Percentiles rank a stretch among this genome's conserved stretches.
These are phyloP conservation scores for Apeltes quadracus DNA, from an alignment of 2,113 vertebrate genomes.

Conservation along the genomic window DNA sequence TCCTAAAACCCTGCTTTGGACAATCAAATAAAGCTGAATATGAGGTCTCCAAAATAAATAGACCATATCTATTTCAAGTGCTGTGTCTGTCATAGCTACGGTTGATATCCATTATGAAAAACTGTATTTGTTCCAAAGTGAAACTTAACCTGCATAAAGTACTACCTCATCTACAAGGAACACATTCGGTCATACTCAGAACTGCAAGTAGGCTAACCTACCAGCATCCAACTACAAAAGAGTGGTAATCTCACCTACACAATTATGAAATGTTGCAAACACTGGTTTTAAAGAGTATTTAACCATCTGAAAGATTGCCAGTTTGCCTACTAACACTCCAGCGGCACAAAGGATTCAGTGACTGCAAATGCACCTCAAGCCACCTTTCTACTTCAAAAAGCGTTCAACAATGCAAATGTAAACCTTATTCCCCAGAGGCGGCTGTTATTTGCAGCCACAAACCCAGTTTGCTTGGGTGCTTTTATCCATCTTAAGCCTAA, in stretches of 20 bases:
- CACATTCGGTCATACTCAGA: background rate
- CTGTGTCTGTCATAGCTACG: background rate
- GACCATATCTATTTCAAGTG: background rate
- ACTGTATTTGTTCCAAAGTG: slow-evolving; percentile 11
- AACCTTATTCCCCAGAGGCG: background rate
- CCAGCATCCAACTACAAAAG: background rate
- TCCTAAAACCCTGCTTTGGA: background rate
- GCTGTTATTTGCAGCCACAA: background rate
- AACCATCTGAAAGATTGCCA: background rate
- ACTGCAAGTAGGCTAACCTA: background rate
- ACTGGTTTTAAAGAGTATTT: background rate
- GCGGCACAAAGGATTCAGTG: background rate
- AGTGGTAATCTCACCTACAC: background rate
- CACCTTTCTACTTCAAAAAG: background rate
- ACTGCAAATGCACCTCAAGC: slow-evolving; percentile 14
- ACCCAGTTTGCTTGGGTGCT: background rate
- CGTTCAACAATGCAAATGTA: background rate
- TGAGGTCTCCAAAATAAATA: background rate
- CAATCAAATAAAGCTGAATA: background rate
- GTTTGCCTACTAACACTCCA: background rate
- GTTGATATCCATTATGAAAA: background rate
- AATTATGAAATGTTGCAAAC: slow-evolving; percentile 6
- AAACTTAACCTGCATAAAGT: slow-evolving; percentile 11
- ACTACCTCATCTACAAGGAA: background rate
- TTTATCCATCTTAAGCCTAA: background rate